A percentile compares a stretch with the other conserved stretches of the same genome.
phyloP scores from a whole-genome alignment of 2,888 invertebrate genomes.

The Callyntrura sp. region DNA sequence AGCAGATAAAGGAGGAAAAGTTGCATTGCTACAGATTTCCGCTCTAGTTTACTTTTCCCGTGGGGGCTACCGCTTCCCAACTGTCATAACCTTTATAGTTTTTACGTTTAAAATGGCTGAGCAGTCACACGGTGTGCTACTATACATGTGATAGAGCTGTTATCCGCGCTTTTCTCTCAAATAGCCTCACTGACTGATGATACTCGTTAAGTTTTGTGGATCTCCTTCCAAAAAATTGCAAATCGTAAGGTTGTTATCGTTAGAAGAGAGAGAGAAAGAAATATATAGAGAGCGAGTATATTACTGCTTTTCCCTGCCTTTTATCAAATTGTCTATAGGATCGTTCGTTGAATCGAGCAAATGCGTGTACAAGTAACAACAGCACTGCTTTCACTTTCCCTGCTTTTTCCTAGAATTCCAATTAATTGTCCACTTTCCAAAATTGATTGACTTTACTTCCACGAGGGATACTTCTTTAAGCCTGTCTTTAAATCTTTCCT shows the following conservation, averaged over 20 bases:
- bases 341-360: not conserved
- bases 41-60: conserved; percentile 72
- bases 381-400: too few relatives aligned
- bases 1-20: conserved; percentile 14
- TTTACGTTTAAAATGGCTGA: conserved; percentile 42
- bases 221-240: conserved; percentile 27
- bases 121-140: conserved; percentile 49
- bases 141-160: conserved; percentile 53
- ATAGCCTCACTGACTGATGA: conserved; percentile 11
- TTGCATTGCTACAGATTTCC: conserved; percentile 70
- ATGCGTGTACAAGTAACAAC: not conserved
- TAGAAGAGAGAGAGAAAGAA: not conserved
- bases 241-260: conserved; percentile 45
- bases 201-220: conserved; percentile 11
- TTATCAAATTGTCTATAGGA: not conserved
- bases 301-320: not conserved
- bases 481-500: too few relatives aligned
- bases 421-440: conserved; percentile 41
- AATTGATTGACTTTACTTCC: not conserved
- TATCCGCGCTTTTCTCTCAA: conserved; percentile 8
- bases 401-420: not conserved
- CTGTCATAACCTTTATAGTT: conserved; percentile 71
- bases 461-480: not conserved
- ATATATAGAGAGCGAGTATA: not conserved
- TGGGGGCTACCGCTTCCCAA: conserved; percentile 63